These are phyloP conservation scores for Varanus salvator DNA, from an alignment of 2,113 vertebrate genomes.

Conservation along the genomic window DNA sequence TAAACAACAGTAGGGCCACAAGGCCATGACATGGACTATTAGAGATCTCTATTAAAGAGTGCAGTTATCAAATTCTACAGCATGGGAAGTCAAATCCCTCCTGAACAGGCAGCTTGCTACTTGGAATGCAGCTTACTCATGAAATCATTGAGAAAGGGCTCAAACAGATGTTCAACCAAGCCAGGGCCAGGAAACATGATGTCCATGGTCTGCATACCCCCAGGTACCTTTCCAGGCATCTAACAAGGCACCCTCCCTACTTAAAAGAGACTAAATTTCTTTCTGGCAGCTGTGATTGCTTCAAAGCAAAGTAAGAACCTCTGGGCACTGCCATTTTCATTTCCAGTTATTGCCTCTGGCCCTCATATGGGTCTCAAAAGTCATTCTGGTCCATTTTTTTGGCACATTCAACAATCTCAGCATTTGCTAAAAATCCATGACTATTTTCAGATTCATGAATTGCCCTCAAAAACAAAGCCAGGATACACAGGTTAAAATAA, in stretches of 20 bases:
- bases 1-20: background rate
- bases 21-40: background rate
- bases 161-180: background rate
- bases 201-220: too few species aligned
- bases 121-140: background rate
- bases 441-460: background rate
- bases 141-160: background rate
- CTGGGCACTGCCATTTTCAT: too few species aligned
- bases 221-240: too few species aligned
- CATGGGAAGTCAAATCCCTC: background rate
- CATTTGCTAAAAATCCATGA: background rate
- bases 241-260: too few species aligned
- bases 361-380: too few species aligned
- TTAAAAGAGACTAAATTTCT: too few species aligned
- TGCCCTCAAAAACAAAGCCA: background rate
- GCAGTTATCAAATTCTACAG: background rate
- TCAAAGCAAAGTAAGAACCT: too few species aligned
- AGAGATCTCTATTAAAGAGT: background rate
- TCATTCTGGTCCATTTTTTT: background rate
- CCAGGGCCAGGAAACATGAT: too few species aligned
- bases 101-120: background rate
- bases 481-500: background rate
- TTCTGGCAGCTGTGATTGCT: too few species aligned
- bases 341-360: too few species aligned
- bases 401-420: background rate